These are phyloP conservation scores for Stictonetta naevosa DNA, from an alignment of 2,113 vertebrate species.

Conservation along the genomic window DNA sequence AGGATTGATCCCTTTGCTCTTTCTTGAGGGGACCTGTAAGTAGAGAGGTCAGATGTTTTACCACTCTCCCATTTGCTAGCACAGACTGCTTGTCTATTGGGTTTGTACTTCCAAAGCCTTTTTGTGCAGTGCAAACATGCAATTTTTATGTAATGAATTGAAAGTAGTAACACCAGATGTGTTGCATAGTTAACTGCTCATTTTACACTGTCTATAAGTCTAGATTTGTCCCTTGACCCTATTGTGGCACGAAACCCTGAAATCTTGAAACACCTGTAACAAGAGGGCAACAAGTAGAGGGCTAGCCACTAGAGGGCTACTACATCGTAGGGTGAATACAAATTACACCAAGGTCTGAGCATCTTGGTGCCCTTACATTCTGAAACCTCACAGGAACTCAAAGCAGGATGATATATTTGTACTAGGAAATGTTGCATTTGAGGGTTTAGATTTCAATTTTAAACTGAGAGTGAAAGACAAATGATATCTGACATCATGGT, in stretches of 20 bases:
- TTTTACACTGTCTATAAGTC: fast-evolving
- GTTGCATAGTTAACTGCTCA: background rate
- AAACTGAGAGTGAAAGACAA: background rate
- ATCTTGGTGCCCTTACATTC: fast-evolving
- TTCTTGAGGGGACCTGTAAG: background rate
- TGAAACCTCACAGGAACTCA: fast-evolving
- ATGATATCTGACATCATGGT: background rate
- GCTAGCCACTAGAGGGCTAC: background rate
- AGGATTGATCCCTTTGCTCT: fast-evolving
- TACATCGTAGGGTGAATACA: too few species aligned
- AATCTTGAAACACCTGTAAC: background rate
- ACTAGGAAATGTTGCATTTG: background rate
- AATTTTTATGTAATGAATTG: background rate
- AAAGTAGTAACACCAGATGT: background rate
- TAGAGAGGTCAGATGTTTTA: background rate
- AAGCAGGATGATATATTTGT: fast-evolving
- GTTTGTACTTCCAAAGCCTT: background rate
- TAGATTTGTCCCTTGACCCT: background rate
- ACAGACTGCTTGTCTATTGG: background rate
- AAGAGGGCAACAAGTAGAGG: background rate
- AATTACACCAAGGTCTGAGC: too few species aligned
- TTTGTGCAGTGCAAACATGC: background rate
- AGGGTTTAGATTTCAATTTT: background rate
- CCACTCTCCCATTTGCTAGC: background rate
- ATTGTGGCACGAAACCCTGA: background rate